A percentile compares a stretch with the other conserved stretches of the same genome.
phyloP scores from a whole-genome alignment of 2,888 invertebrate genomes.

The Pseudanteris insignis region DNA sequence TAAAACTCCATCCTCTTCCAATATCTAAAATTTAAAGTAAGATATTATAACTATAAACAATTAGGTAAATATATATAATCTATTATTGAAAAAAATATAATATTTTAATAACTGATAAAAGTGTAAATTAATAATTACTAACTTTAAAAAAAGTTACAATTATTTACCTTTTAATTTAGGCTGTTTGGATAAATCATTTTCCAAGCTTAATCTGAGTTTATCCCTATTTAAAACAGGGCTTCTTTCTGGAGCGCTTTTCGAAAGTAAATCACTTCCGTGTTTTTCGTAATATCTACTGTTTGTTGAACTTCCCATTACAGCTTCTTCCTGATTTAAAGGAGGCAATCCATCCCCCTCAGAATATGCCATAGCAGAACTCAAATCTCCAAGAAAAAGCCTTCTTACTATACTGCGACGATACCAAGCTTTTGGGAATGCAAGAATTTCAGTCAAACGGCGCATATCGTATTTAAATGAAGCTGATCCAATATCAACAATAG shows the following conservation, averaged over 20 bases:
- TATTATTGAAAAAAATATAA: too few relatives aligned
- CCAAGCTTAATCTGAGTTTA: constrained; percentile 70
- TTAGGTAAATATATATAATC: too few relatives aligned
- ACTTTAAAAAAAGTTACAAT: too few relatives aligned
- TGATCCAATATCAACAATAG: constrained; percentile 94
- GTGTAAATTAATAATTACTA: too few relatives aligned
- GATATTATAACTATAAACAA: too few relatives aligned
- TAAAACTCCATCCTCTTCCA: constrained; percentile 71
- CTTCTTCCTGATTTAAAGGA: constrained; percentile 60
- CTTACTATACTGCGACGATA: constrained; percentile 93
- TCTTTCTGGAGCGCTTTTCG: constrained; percentile 60
- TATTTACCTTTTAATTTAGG: constrained; percentile 66
- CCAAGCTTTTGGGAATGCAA: constrained; percentile 99
- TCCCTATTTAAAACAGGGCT: constrained; percentile 68
- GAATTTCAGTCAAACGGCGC: constrained; percentile 94
- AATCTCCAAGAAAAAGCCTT: constrained; percentile 91
- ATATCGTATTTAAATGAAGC: constrained; percentile 99
- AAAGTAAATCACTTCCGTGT: constrained; percentile 53
- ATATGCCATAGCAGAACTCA: constrained; percentile 71
- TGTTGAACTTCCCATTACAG: constrained; percentile 60
- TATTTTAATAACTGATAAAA: too few relatives aligned
- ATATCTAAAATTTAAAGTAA: constrained; percentile 66
- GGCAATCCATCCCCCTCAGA: constrained; percentile 64
- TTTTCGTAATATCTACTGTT: constrained; percentile 57
- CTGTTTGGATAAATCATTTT: constrained; percentile 68